Percentiles rank a stretch among this genome's conserved stretches.
Conservation (phyloP, 1,140 invertebrate genomes). For the Copidosoma floridanum region DNA sequence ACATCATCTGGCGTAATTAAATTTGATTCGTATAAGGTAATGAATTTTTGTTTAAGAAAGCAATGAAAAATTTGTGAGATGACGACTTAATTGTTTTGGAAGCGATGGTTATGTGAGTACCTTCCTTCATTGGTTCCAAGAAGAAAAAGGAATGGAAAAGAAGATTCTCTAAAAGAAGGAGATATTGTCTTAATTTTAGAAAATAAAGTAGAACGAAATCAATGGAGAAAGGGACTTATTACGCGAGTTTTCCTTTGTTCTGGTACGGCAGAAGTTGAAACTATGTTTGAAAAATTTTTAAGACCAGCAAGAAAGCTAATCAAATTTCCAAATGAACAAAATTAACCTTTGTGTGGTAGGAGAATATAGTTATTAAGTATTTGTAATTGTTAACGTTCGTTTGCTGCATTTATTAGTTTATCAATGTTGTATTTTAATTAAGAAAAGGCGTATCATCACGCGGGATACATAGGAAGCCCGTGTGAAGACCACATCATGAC, state of each 20-base stretch:
- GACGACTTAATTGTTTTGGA: conserved; percentile 35
- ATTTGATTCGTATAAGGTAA: not conserved
- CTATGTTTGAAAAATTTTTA: too few species aligned
- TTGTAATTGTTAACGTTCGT: too few species aligned
- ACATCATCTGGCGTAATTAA: not conserved
- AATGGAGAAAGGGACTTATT: conserved; percentile 1
- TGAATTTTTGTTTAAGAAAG: not conserved
- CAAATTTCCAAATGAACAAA: too few species aligned
- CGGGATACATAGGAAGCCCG: too few species aligned
- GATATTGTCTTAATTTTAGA: conserved; percentile 39
- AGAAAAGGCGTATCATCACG: too few species aligned
- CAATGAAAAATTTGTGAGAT: conserved; percentile 30
- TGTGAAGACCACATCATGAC: too few species aligned
- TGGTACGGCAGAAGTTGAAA: too few species aligned
- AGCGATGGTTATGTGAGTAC: conserved; percentile 33
- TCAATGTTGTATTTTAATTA: too few species aligned
- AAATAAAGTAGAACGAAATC: conserved; percentile 14
- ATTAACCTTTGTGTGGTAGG: too few species aligned
- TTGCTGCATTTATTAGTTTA: too few species aligned
- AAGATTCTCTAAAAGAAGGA: conserved; percentile 24
- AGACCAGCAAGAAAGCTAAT: too few species aligned
- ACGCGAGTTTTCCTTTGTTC: not conserved
- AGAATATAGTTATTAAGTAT: too few species aligned
- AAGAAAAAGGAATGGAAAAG: conserved; percentile 32
- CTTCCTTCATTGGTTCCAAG: conserved; percentile 31